Base-by-base conservation (phyloP, 2,797 vertebrate species). In the Neostethus bicornis region DNA sequence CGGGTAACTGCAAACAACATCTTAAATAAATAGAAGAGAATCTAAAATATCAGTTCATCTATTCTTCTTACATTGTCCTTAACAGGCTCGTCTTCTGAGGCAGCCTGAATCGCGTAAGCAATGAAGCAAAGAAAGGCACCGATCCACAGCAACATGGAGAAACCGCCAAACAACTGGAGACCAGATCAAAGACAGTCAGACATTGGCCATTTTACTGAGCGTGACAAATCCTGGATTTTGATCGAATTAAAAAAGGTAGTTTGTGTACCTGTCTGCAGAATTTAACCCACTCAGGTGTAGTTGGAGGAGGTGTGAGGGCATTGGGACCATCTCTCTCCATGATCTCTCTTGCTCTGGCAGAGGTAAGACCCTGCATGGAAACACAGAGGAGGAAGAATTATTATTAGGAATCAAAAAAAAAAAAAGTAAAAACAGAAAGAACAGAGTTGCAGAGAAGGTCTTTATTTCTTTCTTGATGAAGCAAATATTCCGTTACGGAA, bases 241-340 rank as follows among this genome's bases (percentile, higher is more conserved):
- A 37, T 62, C 25, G n/a, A n/a, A n/a, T n/a, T n/a, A n/a, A n/a
- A n/a, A n/a, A n/a, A n/a, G n/a, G n/a, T n/a, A n/a, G n/a, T n/a
- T n/a, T n/a, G n/a, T n/a, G n/a, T 65, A 89, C 87, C 85, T 90
- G 96, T 79, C 86, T 92, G 39, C 97, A 98, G 85, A 99, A 99
- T 74, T 99, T 99, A 3, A 99, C 85, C 97, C 97, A 99, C 62
- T 98, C 97, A 0, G 97, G 97, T 4, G 95, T 97, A 0, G 96
- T 98, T 35, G 96, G 95, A 11, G 97, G 97, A 0, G 97, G 97
- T 0, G 96, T 98, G 39, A 98, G 93, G 39, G 95, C 79, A 3
- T 99, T 99, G 0, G 94, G 97, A 3, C 97, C 97, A 8, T 99
- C 97, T 8, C 95, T 90, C 39, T 91, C 91, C 61, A 98, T 89